A percentile compares a stretch with the other conserved stretches of the same genome.
Evolutionary conservation across 2,888 invertebrate species (phyloP).

Genomic region (Leucophenga maculata): DNA sequence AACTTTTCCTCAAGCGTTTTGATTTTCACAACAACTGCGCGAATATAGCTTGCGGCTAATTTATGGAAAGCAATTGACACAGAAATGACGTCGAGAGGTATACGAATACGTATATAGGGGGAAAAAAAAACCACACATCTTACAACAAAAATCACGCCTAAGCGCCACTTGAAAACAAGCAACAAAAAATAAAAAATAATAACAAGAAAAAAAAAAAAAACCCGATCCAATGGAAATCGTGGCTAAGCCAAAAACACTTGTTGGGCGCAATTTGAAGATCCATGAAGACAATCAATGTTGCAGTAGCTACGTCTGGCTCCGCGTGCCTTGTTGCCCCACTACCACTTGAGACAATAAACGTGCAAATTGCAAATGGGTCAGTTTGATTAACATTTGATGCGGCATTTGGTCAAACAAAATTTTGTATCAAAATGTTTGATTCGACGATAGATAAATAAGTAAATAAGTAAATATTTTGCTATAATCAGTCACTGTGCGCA

Average conservation of each 20-base stretch:
- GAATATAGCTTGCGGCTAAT: conserved; percentile 28
- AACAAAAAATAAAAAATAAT: too few relatives aligned
- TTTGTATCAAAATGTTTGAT: too few relatives aligned
- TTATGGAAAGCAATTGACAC: conserved; percentile 59
- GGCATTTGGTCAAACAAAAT: conserved; percentile 1
- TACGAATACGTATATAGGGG: neutral
- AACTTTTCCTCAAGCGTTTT: conserved; percentile 16
- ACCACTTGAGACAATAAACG: conserved; percentile 5
- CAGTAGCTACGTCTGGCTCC: neutral
- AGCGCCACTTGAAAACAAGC: conserved; percentile 60
- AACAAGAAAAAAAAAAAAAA: conserved; percentile 23
- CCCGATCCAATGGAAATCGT: neutral
- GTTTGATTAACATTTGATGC: conserved; percentile 7
- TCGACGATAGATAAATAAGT: neutral
- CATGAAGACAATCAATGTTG: neutral
- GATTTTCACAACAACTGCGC: neutral
- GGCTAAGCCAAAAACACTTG: conserved; percentile 12
- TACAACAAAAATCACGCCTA: conserved; percentile 45
- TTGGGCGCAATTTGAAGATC: conserved; percentile 7
- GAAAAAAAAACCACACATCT: conserved; percentile 34
- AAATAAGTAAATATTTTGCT: conserved; percentile 1
- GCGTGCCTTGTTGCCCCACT: neutral
- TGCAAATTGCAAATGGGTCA: conserved; percentile 20
- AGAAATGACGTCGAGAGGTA: conserved; percentile 46
- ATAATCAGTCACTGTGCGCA: neutral